Percentiles rank a stretch among this genome's conserved stretches.
Conservation (phyloP, 2,888 invertebrate species). For the Herminia tarsipennalis region DNA sequence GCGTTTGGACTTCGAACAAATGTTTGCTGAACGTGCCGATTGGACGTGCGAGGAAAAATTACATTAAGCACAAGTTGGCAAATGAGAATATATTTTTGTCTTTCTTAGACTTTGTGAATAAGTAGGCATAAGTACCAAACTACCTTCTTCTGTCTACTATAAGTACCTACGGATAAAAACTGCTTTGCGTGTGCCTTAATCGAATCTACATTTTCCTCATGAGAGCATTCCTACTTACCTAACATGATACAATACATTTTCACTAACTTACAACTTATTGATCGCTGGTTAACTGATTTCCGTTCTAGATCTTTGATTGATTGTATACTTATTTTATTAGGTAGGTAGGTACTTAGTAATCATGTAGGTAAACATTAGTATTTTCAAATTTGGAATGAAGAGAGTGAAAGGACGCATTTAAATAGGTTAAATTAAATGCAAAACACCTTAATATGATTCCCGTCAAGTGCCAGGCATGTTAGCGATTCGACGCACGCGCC, state of each 20-base stretch:
- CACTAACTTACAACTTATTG: too few relatives aligned
- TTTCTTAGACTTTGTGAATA: neutral
- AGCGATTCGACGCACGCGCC: slow-evolving; percentile 71
- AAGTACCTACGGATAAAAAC: too few relatives aligned
- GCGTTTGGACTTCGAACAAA: slow-evolving; percentile 56
- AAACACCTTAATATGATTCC: slow-evolving; percentile 74
- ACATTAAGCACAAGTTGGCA: slow-evolving; percentile 7
- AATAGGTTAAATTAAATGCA: slow-evolving; percentile 76
- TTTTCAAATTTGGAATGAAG: slow-evolving; percentile 13
- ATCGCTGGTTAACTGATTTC: too few relatives aligned
- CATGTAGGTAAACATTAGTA: neutral
- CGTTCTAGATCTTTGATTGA: too few relatives aligned
- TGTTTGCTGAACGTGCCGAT: slow-evolving; percentile 72
- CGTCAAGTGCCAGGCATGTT: slow-evolving; percentile 67
- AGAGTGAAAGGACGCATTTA: slow-evolving; percentile 76
- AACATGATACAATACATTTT: too few relatives aligned
- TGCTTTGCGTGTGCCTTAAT: too few relatives aligned
- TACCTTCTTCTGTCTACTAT: too few relatives aligned
- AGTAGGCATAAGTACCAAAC: too few relatives aligned
- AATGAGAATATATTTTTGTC: neutral
- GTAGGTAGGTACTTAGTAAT: neutral
- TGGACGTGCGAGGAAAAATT: slow-evolving; percentile 26
- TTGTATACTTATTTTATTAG: too few relatives aligned
- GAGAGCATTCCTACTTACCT: too few relatives aligned
- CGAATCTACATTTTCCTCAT: too few relatives aligned